Evolutionary conservation across 2,113 vertebrate genomes (phyloP).

Genomic region (Lota lota): DNA sequence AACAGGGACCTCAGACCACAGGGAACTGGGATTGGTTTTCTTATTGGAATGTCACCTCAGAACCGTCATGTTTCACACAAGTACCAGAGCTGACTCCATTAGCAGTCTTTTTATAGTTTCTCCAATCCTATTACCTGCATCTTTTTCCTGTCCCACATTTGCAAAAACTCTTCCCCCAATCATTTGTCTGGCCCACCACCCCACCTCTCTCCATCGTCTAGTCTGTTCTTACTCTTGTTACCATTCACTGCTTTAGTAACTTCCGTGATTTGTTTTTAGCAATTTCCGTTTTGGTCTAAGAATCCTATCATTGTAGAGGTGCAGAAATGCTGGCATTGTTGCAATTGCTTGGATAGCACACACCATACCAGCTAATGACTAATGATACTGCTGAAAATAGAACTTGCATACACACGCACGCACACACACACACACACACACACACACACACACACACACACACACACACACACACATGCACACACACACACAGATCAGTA

Average conservation of each 20-base stretch:
- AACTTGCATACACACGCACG: background rate
- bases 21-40: constrained; percentile 45
- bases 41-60: constrained; percentile 50
- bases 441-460: background rate
- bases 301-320: background rate
- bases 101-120: constrained; percentile 57
- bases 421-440: background rate
- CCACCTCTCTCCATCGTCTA: no score
- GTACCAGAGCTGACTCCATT: constrained; percentile 45
- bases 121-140: constrained; percentile 51
- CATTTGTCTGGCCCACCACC: background rate
- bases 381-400: background rate
- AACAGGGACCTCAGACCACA: constrained; percentile 24
- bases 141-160: constrained; percentile 28
- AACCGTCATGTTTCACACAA: constrained; percentile 33
- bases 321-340: background rate
- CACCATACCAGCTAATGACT: background rate
- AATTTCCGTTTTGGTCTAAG: background rate
- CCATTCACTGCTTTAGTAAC: no score
- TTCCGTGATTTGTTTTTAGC: background rate
- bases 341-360: background rate
- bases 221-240: no score
- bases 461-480: constrained; percentile 7
- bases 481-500: constrained; percentile 1
- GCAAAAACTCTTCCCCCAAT: background rate